Evolutionary conservation across 2,888 invertebrate genomes (phyloP), one percentile per base, ranked within the genome.

Genomic region (Amiota mariae): DNA sequence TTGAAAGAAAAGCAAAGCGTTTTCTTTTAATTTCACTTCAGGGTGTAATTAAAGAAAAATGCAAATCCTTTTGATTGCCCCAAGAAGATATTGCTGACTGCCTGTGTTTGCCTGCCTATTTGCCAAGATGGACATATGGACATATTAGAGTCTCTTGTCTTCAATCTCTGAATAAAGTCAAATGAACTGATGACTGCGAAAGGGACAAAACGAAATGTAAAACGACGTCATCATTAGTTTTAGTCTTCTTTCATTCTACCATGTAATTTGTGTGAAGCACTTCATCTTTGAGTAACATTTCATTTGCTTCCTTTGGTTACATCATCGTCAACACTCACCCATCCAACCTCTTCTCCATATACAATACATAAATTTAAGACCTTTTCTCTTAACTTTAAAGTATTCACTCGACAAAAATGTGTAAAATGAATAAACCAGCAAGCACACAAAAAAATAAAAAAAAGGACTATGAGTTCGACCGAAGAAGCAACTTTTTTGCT

Each of bases 1-100:
- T 24, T 24, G 24, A 24, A 36, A 6, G 36, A 36, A 36, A 36
- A 36, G 36, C 36, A 36, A 36, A 36, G 8, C 36, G 54, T n/a
- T 82, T 82, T 81, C 79, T 82, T 83, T 83, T 84, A 81, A 84
- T 84, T 83, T 80, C 80, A 78, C 85, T 82, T 77, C 74, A 73
- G 84, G 83, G 83, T 80, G 83, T 84, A 83, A 83, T 83, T 83
- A 83, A 83, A 84, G 82, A 83, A 83, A 84, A 84, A 84, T 84
- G 77, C 80, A 78, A 78, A 80, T 74, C 75, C 81, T 84, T 82
- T 84, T 20, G 81, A 84, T 82, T 82, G 84, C 74, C 77, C 61
- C 10, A 67, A 67, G 49, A 67, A 11, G 20, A 18, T 11, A 15
- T 9, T 59, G 24, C 24, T 24, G 1, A 24, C 24, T 24, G 24